Percentiles rank a stretch among this genome's conserved stretches.
Evolutionary conservation across 2,113 vertebrate genomes (phyloP).

Genomic region (Plotosus lineatus): DNA sequence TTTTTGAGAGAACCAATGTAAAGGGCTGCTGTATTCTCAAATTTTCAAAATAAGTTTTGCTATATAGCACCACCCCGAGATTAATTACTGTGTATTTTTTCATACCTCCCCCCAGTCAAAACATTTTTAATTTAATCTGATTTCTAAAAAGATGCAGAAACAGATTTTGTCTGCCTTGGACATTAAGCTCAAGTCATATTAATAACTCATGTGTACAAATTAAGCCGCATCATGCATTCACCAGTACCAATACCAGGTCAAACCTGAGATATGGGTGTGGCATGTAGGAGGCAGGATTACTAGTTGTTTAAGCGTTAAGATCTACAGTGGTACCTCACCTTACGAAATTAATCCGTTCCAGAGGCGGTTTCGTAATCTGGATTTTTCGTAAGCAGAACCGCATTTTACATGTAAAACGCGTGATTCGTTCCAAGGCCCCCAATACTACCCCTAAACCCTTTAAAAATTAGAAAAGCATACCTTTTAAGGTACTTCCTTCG

Average conservation of each 20-base stretch:
- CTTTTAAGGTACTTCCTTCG: no score
- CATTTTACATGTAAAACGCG: no score
- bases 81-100: background rate
- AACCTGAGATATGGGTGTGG: constrained; percentile 6
- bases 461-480: no score
- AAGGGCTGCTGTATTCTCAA: no score
- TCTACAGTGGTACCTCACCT: no score
- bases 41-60: no score
- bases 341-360: no score
- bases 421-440: no score
- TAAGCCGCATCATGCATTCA: background rate
- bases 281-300: constrained; percentile 25
- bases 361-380: no score
- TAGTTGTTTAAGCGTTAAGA: constrained; percentile 31
- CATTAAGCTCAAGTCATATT: background rate
- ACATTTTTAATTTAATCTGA: background rate
- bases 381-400: no score
- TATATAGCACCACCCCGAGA: background rate
- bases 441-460: no score
- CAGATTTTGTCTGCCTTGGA: background rate
- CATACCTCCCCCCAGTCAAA: background rate
- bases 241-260: background rate
- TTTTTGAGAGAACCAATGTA: no score
- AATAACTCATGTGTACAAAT: background rate
- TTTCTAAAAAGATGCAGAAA: background rate